These are phyloP conservation scores for Chelidonichthys spinosus DNA, from an alignment of 2,797 vertebrate species.

Conservation along the genomic window DNA sequence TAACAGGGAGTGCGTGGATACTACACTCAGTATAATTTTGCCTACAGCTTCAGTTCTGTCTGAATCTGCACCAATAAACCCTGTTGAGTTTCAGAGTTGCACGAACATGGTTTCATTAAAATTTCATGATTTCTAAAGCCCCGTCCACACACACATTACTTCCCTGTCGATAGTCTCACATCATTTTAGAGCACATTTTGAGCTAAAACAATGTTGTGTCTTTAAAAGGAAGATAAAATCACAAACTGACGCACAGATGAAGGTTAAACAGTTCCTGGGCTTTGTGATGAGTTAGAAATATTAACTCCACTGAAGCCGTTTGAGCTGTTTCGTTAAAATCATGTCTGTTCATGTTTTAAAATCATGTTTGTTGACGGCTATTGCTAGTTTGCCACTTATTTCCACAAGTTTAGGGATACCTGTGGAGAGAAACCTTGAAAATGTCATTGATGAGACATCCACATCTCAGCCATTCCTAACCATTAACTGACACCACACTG, in stretches of 20 bases:
- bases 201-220: not conserved
- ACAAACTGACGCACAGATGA: not conserved
- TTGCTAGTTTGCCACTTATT: conserved; percentile 19
- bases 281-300: not conserved
- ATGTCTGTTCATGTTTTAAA: too few relatives aligned
- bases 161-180: not conserved
- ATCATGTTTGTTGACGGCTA: not conserved
- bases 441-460: conserved; percentile 10
- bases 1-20: not conserved
- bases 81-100: not conserved
- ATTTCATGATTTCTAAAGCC: conserved; percentile 32
- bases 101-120: conserved; percentile 37
- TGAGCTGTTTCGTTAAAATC: not conserved
- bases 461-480: conserved; percentile 7
- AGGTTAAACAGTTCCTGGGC: not conserved
- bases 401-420: conserved; percentile 14
- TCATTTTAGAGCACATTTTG: not conserved
- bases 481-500: conserved; percentile 4
- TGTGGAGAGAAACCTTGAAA: conserved; percentile 7
- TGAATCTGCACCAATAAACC: not conserved
- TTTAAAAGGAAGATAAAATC: not conserved
- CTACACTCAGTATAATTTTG: not conserved
- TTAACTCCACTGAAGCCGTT: not conserved
- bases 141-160: conserved; percentile 6
- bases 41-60: not conserved